Base-by-base conservation (phyloP, 2,888 invertebrate species). In the Schizotus pectinicornis region DNA sequence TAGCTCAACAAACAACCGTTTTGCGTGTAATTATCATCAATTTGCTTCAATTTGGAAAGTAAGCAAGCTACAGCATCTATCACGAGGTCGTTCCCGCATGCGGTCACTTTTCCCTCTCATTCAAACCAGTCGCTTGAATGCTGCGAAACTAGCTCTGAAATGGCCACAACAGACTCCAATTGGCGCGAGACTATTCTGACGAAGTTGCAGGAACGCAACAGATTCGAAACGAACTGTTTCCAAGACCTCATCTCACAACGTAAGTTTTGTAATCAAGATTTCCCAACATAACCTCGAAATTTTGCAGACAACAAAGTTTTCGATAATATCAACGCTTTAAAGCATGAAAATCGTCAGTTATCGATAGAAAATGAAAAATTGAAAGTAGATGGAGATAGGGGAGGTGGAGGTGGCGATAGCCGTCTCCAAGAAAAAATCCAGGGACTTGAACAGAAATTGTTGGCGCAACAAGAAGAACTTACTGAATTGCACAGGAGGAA, bases 391-490 rank as follows among this genome's bases (percentile, higher is more conserved):
- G 83, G 84, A 46, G 58, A 56, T 35, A 66, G 63, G 36, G 61
- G 49, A 69, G 64, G 70, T 61, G 74, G 72, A 32, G 66, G 61
- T 46, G 73, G 73, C 67, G 87, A 74, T 61, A 56, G 67, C 43
- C 71, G 75, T 35, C 61, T 73, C 34, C 69, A 74, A 12, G 80
- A 79, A 45, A 85, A 81, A 63, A 86, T 91, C 65, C 87, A 90
- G 62, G 85, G 86, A 7, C 80, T 95, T 52, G 95, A 96, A 79
- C 93, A 95, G 72, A 94, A 94, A 79, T 81, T 96, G 45, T 82
- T 93, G 61, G 83, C 85, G 8, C 90, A 95, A 74, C 95, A 97
- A 76, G 97, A 97, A 80, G 97, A 98, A 77, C 81, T 98, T 33
- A 95, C 96, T 0, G 94, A 92, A 54, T 79, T 97, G 54, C 96